Percentiles rank a stretch among this genome's conserved stretches.
These are phyloP conservation scores for Lacanobia wlatinum DNA, from an alignment of 2,888 invertebrate species.

Conservation along the genomic window DNA sequence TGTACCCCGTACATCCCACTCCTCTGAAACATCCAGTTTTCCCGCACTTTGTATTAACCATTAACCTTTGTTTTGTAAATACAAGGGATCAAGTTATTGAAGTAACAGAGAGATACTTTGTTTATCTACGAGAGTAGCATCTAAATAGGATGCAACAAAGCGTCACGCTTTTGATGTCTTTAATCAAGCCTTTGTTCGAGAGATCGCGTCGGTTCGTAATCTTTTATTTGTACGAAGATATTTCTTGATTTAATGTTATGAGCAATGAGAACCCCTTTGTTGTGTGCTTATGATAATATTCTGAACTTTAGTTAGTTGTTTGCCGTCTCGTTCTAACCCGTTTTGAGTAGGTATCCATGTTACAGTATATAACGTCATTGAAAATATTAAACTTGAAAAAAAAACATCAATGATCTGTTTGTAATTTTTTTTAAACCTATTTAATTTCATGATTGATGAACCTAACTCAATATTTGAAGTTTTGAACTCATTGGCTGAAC, in stretches of 20 bases:
- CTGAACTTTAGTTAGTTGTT: slow-evolving; percentile 35
- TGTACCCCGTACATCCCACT: slow-evolving; percentile 11
- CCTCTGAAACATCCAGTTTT: slow-evolving; percentile 19
- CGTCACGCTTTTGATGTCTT: slow-evolving; percentile 64
- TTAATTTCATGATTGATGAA: slow-evolving; percentile 7
- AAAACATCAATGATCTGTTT: neutral
- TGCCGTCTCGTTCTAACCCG: slow-evolving; percentile 24
- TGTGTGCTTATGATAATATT: slow-evolving; percentile 49
- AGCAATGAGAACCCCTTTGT: slow-evolving; percentile 46
- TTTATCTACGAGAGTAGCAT: slow-evolving; percentile 51
- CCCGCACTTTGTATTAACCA: slow-evolving; percentile 35
- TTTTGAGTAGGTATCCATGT: slow-evolving; percentile 2
- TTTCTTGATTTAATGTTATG: slow-evolving; percentile 57
- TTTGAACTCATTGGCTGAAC: too few relatives aligned
- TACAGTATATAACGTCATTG: neutral
- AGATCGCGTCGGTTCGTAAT: slow-evolving; percentile 52
- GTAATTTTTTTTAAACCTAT: neutral
- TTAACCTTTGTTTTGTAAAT: slow-evolving; percentile 55
- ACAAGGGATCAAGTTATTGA: slow-evolving; percentile 51
- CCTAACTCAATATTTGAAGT: neutral
- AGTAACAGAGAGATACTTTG: slow-evolving; percentile 53
- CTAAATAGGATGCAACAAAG: slow-evolving; percentile 66
- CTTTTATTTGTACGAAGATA: slow-evolving; percentile 59
- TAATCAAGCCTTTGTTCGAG: slow-evolving; percentile 66
- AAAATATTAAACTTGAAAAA: neutral